Conservation (phyloP, 2,797 vertebrate genomes). For the Siniperca obscura region DNA sequence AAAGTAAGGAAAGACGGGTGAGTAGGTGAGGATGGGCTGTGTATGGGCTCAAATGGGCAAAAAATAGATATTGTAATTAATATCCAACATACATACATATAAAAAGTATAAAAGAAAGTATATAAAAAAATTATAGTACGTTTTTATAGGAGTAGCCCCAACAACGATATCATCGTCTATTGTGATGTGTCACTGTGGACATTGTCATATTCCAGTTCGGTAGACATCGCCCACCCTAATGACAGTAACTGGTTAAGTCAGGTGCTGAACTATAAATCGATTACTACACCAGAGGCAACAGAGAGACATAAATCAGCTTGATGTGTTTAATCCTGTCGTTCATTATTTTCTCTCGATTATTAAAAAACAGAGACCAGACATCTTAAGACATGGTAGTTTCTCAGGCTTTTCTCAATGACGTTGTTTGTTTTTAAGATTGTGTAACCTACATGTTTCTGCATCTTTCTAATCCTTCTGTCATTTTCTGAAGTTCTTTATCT, state of each 20-base stretch:
- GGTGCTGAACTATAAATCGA: not conserved
- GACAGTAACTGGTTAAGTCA: not conserved
- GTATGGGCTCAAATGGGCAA: too few species aligned
- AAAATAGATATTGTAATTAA: too few species aligned
- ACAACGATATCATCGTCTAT: too few species aligned
- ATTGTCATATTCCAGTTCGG: too few species aligned
- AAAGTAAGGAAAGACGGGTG: too few species aligned
- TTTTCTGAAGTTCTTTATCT: constrained; percentile 28
- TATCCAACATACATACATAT: too few species aligned
- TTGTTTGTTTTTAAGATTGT: not conserved
- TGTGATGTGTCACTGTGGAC: too few species aligned
- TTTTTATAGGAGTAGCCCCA: too few species aligned
- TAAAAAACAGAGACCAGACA: not conserved
- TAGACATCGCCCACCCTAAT: not conserved
- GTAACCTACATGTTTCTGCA: not conserved
- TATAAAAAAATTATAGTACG: too few species aligned
- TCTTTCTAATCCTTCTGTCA: not conserved
- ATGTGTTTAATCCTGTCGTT: not conserved
- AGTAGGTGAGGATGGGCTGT: too few species aligned
- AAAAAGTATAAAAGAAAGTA: too few species aligned
- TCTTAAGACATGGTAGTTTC: not conserved
- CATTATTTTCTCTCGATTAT: not conserved
- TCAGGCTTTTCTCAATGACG: not conserved
- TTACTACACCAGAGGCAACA: not conserved
- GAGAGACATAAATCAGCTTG: not conserved